Conservation (phyloP, 2,888 invertebrate genomes). For the Aspidiotus destructor region DNA sequence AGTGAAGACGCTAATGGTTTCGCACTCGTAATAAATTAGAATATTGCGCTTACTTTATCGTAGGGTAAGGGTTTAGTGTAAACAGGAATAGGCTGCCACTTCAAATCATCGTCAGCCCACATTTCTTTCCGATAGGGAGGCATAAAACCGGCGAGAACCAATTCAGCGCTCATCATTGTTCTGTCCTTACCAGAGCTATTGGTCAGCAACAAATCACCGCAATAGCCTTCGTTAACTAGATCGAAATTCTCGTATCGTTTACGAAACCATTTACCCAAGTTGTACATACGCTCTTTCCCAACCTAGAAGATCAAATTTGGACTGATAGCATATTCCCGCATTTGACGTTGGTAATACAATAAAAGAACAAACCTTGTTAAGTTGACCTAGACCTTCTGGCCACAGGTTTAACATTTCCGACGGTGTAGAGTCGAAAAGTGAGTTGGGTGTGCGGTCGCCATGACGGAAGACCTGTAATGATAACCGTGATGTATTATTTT, state of each 20-base stretch:
- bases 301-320: conserved; percentile 37
- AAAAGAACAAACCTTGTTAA: not conserved
- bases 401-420: not conserved
- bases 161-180: conserved; percentile 77
- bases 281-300: conserved; percentile 43
- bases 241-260: conserved; percentile 40
- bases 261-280: conserved; percentile 43
- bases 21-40: too few relatives aligned
- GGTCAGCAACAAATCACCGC: conserved; percentile 50
- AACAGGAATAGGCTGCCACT: conserved; percentile 50
- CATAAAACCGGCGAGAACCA: conserved; percentile 58
- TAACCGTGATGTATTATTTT: too few relatives aligned
- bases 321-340: not conserved
- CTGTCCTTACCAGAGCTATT: conserved; percentile 81
- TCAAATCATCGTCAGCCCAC: conserved; percentile 40
- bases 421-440: not conserved
- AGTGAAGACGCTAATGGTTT: not conserved
- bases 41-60: not conserved
- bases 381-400: not conserved
- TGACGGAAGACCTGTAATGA: not conserved
- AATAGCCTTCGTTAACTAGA: conserved; percentile 46
- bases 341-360: too few relatives aligned
- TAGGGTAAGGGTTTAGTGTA: conserved; percentile 40
- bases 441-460: not conserved
- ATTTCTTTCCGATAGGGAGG: conserved; percentile 39